Percentiles rank a stretch among this genome's conserved stretches.
Evolutionary conservation across 2,888 invertebrate species (phyloP).

Genomic region (Tenthredo amoena): DNA sequence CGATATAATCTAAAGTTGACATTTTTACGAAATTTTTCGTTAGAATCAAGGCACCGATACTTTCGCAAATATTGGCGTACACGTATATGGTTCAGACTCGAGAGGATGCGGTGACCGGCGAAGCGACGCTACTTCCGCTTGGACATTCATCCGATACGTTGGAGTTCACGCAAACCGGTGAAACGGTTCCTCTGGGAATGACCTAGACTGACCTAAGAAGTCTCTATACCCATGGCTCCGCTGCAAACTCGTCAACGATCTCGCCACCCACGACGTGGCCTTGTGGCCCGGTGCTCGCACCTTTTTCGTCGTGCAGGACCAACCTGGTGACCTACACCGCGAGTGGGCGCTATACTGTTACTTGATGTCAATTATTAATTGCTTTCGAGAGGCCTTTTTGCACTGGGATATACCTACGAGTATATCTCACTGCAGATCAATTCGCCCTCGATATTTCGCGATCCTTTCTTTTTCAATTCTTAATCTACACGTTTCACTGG

Average conservation of each 20-base stretch:
- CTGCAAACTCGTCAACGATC: constrained; percentile 50
- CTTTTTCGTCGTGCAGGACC: constrained; percentile 50
- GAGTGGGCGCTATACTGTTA: constrained; percentile 52
- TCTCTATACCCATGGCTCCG: constrained; percentile 54
- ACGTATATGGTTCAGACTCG: not conserved
- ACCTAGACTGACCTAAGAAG: constrained; percentile 60
- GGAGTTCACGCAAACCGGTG: constrained; percentile 59
- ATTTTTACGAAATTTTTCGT: not conserved
- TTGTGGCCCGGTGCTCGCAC: constrained; percentile 41
- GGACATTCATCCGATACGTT: constrained; percentile 12
- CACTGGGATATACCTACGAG: not conserved
- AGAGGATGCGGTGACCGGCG: not conserved
- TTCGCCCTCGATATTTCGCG: not conserved
- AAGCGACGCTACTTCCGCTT: constrained; percentile 14
- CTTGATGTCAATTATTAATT: constrained; percentile 37
- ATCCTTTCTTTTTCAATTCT: not conserved
- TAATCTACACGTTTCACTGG: not conserved
- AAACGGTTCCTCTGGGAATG: constrained; percentile 60
- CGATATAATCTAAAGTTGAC: not conserved
- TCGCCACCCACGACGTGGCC: constrained; percentile 48
- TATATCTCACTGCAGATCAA: not conserved
- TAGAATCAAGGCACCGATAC: not conserved
- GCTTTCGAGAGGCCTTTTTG: constrained; percentile 13
- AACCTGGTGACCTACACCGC: constrained; percentile 52
- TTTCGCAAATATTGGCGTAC: not conserved